A percentile compares a stretch with the other conserved stretches of the same genome.
Conservation (phyloP, 92 coral and sea anemone species). For the Palythoa grandiflora region DNA sequence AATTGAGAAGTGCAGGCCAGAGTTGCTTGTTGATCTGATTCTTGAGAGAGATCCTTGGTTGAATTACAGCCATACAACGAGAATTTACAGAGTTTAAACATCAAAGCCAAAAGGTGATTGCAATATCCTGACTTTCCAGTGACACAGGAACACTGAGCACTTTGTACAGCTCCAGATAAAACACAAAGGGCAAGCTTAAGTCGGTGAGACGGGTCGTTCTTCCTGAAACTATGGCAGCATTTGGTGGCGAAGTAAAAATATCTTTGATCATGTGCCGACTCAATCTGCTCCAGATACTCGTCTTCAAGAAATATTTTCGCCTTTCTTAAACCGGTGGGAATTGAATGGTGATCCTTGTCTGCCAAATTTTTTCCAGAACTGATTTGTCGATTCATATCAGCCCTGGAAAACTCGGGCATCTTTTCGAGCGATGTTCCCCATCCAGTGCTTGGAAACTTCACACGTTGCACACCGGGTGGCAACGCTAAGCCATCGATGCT, state of each 20-base stretch:
- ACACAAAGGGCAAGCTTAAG: conserved; percentile 51
- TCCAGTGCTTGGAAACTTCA: conserved; percentile 3
- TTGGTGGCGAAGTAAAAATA: neutral
- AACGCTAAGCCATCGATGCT: conserved; percentile 1
- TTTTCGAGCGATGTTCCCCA: conserved; percentile 5
- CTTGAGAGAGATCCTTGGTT: conserved; percentile 41
- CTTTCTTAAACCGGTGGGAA: conserved; percentile 4
- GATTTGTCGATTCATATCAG: conserved; percentile 5
- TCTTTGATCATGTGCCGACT: neutral
- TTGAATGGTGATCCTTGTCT: conserved; percentile 8
- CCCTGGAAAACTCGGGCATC: conserved; percentile 8
- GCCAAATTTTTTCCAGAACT: neutral
- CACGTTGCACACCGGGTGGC: conserved; percentile 3
- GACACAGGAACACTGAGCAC: conserved; percentile 53
- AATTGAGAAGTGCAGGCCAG: conserved; percentile 54
- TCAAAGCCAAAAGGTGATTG: conserved; percentile 56
- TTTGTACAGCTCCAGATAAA: conserved; percentile 51
- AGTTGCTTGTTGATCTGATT: conserved; percentile 22
- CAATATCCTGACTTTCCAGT: conserved; percentile 61
- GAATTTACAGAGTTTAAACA: conserved; percentile 65
- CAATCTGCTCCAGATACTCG: neutral
- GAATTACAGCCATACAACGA: conserved; percentile 43
- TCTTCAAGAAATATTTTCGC: neutral
- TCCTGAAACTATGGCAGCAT: conserved; percentile 60
- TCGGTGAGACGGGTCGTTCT: conserved; percentile 55